Evolutionary conservation across 2,113 vertebrate genomes (phyloP).

Genomic region (Hippocampus abdominalis): DNA sequence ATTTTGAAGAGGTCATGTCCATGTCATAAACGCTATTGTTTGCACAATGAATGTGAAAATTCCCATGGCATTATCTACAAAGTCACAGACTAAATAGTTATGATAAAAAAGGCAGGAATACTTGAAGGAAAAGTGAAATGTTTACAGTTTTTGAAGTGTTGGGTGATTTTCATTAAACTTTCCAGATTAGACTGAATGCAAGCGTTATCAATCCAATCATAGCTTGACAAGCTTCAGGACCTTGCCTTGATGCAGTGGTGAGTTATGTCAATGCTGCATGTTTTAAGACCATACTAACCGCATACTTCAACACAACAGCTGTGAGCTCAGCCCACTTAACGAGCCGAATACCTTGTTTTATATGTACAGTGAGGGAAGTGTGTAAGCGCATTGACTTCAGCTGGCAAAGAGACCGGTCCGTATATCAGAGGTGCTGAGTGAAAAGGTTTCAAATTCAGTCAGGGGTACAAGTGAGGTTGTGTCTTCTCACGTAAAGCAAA

Average conservation of each 20-base stretch:
- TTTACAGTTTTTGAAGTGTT: slow-evolving; percentile 19
- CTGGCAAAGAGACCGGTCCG: neutral
- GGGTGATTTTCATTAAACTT: slow-evolving; percentile 27
- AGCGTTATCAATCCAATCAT: slow-evolving; percentile 49
- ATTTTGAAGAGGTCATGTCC: slow-evolving; percentile 9
- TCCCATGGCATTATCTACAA: too few relatives aligned
- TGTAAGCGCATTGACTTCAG: neutral
- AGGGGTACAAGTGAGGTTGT: neutral
- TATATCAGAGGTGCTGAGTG: neutral
- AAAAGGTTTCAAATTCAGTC: neutral
- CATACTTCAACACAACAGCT: slow-evolving; percentile 23
- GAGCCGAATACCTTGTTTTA: slow-evolving; percentile 20
- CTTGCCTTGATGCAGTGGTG: slow-evolving; percentile 13
- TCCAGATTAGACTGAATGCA: slow-evolving; percentile 32
- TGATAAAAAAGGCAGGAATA: slow-evolving; percentile 26
- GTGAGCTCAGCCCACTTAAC: slow-evolving; percentile 8
- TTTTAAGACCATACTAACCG: slow-evolving; percentile 37
- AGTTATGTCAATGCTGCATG: slow-evolving; percentile 25
- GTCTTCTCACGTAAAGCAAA: too few relatives aligned
- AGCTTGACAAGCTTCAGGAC: slow-evolving; percentile 23
- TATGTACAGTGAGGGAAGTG: neutral
- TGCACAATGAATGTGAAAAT: slow-evolving; percentile 20
- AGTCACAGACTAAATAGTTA: too few relatives aligned
- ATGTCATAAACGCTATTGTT: slow-evolving; percentile 9
- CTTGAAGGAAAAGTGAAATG: slow-evolving; percentile 11